Percentiles rank a stretch among this genome's conserved stretches.
Evolutionary conservation across 1,140 invertebrate genomes (phyloP).

Genomic region (Sinonovacula constricta): DNA sequence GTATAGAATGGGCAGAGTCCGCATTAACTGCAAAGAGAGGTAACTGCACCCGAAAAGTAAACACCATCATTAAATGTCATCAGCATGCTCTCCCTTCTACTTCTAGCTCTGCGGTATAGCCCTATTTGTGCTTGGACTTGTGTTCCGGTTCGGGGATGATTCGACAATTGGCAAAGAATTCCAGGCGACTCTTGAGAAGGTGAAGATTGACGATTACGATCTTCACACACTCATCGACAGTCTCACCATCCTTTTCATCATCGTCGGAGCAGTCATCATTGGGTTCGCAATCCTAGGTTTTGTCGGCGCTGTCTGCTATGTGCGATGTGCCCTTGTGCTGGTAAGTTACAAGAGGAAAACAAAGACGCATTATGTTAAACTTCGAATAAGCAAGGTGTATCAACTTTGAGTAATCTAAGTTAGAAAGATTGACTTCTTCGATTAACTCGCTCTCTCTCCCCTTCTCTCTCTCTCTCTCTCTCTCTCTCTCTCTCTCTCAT

Average conservation of each 20-base stretch:
- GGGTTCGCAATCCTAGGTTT: conserved; percentile 25
- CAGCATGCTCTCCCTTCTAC: too few relatives aligned
- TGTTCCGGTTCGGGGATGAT: conserved; percentile 35
- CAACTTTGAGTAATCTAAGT: neutral
- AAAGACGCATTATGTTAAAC: neutral
- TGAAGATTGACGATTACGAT: conserved; percentile 30
- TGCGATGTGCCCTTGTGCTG: conserved; percentile 6
- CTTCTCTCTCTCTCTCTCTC: conserved; percentile 3
- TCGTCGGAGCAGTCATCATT: conserved; percentile 34
- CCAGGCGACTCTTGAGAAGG: conserved; percentile 1
- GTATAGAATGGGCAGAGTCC: too few relatives aligned
- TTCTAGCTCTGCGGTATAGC: conserved; percentile 41
- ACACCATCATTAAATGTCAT: too few relatives aligned
- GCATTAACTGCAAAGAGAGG: too few relatives aligned
- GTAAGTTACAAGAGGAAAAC: too few relatives aligned
- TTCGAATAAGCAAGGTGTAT: too few relatives aligned
- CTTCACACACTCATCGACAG: conserved; percentile 18
- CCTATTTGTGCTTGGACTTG: conserved; percentile 21
- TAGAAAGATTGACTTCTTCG: neutral
- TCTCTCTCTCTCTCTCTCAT: conserved; percentile 1
- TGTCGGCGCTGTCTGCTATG: conserved; percentile 31
- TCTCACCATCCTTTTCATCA: conserved; percentile 41
- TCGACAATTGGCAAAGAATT: conserved; percentile 19
- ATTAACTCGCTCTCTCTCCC: too few relatives aligned
- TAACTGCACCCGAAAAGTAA: too few relatives aligned